Evolutionary conservation across 2,888 invertebrate species (phyloP).

Genomic region (Argynnis bischoffii): DNA sequence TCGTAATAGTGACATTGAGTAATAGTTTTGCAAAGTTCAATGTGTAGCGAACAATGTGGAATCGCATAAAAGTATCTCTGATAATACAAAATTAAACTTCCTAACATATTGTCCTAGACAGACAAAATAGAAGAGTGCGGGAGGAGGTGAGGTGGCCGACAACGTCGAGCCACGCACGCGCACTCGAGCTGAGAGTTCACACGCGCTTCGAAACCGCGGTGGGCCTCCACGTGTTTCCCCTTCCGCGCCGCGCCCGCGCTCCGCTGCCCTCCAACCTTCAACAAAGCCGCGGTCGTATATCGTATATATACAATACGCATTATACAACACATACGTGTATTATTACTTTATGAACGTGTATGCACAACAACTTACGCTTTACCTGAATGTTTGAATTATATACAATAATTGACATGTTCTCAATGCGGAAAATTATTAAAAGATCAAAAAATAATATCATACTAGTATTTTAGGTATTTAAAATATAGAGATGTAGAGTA

Average conservation of each 20-base stretch:
- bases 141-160: slow-evolving; percentile 59
- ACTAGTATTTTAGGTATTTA: no score
- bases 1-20: neutral
- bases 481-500: no score
- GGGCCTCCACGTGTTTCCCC: slow-evolving; percentile 79
- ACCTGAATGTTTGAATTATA: slow-evolving; percentile 11
- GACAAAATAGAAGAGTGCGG: slow-evolving; percentile 61
- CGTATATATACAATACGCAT: slow-evolving; percentile 43
- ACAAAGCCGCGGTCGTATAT: slow-evolving; percentile 62
- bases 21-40: slow-evolving; percentile 14
- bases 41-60: slow-evolving; percentile 16
- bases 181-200: slow-evolving; percentile 73
- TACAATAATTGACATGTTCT: neutral
- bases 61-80: slow-evolving; percentile 12
- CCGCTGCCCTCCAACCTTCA: slow-evolving; percentile 62
- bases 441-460: no score
- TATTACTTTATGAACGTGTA: slow-evolving; percentile 24
- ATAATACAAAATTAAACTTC: slow-evolving; percentile 33
- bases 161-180: slow-evolving; percentile 68
- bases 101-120: slow-evolving; percentile 51
- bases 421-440: neutral
- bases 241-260: slow-evolving; percentile 49
- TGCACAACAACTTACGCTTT: slow-evolving; percentile 27
- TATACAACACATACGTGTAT: slow-evolving; percentile 37
- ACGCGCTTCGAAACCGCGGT: slow-evolving; percentile 80